Percentiles rank a stretch among this genome's conserved stretches.
phyloP scores from a whole-genome alignment of 2,797 vertebrate genomes.

The Coregonus ussuriensis region DNA sequence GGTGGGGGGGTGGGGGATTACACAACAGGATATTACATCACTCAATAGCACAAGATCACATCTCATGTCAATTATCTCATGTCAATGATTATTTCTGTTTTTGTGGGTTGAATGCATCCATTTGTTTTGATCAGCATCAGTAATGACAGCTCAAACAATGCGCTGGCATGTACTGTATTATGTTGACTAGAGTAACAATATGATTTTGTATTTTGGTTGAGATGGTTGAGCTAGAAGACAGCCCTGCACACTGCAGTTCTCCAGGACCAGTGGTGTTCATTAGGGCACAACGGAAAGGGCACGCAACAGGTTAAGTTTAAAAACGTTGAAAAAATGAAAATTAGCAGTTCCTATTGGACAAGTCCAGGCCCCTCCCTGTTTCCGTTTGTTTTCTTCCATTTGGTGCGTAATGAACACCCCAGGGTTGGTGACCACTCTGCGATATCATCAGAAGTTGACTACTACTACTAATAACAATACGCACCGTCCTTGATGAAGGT shows the following conservation, averaged over 20 bases:
- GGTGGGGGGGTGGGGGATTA: conserved; percentile 22
- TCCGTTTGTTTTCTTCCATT: no score
- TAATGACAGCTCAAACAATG: no score
- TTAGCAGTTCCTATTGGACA: neutral
- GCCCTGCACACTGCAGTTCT: neutral
- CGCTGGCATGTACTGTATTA: neutral
- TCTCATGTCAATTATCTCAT: neutral
- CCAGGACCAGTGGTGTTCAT: no score
- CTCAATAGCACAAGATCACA: neutral
- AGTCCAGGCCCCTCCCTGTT: neutral
- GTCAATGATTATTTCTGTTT: no score
- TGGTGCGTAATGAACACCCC: no score
- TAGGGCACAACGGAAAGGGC: neutral
- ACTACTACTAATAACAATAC: neutral
- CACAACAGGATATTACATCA: neutral
- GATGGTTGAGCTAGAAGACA: no score
- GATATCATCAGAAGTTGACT: neutral
- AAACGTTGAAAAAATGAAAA: no score
- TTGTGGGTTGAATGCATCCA: no score
- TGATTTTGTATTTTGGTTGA: neutral
- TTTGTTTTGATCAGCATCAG: no score
- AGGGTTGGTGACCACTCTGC: neutral
- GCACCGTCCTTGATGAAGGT: conserved; percentile 92
- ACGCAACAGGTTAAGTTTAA: no score
- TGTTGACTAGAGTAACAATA: neutral